phyloP scores from a whole-genome alignment of 1,140 invertebrate species.

The Apocrypta bakeri region DNA sequence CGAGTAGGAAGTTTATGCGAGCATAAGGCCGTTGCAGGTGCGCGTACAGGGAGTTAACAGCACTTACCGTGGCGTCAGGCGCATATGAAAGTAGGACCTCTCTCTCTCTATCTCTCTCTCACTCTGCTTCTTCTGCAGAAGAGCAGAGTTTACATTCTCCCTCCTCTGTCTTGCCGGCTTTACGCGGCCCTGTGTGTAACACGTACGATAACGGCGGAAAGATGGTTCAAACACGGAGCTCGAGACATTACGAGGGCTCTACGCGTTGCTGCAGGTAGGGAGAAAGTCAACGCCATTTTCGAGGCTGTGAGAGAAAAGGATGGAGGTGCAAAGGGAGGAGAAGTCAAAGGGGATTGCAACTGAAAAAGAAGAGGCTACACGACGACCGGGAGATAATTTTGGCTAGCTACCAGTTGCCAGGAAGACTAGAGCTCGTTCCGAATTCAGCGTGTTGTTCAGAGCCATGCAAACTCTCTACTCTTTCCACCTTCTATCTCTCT shows the following conservation, averaged over 20 bases:
- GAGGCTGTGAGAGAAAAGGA: not conserved
- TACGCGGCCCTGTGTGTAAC: not conserved
- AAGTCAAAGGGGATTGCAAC: constrained; percentile 3
- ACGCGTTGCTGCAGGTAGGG: not conserved
- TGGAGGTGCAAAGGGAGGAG: not conserved
- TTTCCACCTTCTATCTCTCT: constrained; percentile 7
- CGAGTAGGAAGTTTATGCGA: constrained; percentile 53
- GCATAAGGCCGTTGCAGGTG: constrained; percentile 54
- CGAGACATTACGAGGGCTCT: constrained; percentile 56
- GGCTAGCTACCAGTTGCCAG: constrained; percentile 4
- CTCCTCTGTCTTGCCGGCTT: constrained; percentile 22
- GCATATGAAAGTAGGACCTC: constrained; percentile 60
- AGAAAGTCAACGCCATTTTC: not conserved
- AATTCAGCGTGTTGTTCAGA: constrained; percentile 22
- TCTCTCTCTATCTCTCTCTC: not conserved
- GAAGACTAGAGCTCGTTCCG: not conserved
- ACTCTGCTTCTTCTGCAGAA: not conserved
- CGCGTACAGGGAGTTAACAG: constrained; percentile 61
- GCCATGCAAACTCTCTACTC: not conserved
- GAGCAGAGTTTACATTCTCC: constrained; percentile 15
- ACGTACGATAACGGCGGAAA: constrained; percentile 34
- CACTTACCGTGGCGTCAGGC: constrained; percentile 58
- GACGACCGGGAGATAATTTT: constrained; percentile 8
- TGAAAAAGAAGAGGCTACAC: not conserved
- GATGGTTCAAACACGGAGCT: constrained; percentile 24